Conservation (phyloP, 2,113 vertebrate species). For the Callipepla squamata region DNA sequence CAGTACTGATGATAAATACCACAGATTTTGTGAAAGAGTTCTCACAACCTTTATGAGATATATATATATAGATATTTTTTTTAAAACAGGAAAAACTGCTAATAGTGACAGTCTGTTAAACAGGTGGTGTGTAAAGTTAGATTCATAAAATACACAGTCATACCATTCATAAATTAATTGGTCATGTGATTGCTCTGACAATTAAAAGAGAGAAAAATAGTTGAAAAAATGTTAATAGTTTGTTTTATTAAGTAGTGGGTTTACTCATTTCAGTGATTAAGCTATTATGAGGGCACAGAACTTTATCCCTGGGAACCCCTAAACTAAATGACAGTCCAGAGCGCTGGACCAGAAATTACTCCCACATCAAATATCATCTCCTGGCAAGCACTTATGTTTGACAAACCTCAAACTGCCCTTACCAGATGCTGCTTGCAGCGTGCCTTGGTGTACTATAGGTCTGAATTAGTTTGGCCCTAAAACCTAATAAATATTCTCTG, state of each 20-base stretch:
- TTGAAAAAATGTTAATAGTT: background rate
- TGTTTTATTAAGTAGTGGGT: background rate
- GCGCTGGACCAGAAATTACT: background rate
- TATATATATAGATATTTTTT: background rate
- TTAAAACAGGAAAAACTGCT: background rate
- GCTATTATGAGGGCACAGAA: background rate
- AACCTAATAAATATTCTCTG: background rate
- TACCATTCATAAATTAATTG: background rate
- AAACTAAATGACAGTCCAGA: background rate
- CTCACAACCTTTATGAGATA: background rate
- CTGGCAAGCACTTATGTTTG: background rate
- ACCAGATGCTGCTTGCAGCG: background rate
- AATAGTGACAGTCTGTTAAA: background rate
- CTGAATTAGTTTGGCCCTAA: background rate
- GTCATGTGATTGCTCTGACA: background rate
- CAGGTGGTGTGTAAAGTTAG: background rate
- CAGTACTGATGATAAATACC: background rate
- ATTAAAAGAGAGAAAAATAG: rapidly evolving
- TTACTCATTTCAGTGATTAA: background rate
- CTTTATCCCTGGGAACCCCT: background rate
- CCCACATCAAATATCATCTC: background rate
- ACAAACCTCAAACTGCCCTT: background rate
- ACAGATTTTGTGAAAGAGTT: background rate
- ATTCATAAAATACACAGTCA: background rate
- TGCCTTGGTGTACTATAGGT: background rate